Evolutionary conservation across 2,797 vertebrate species (phyloP).

Genomic region (Lophura swinhoii): DNA sequence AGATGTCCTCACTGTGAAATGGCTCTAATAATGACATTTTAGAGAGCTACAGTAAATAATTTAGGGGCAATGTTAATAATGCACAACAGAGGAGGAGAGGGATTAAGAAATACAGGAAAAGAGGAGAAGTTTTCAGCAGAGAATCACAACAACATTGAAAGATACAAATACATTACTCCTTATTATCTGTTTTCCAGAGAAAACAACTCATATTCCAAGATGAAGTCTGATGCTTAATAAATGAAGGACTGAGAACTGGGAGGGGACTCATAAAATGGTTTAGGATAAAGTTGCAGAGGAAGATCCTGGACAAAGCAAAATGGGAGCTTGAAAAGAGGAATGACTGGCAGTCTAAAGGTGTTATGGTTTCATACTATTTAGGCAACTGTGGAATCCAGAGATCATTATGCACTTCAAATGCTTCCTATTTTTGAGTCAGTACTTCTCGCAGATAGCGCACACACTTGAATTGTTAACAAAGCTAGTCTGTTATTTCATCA

Average conservation of each 20-base stretch:
- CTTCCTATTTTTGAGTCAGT: neutral
- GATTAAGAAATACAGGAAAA: conserved; percentile 43
- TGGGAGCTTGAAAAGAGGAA: neutral
- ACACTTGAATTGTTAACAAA: neutral
- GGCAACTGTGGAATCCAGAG: neutral
- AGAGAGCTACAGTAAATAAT: conserved; percentile 58
- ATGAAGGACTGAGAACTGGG: neutral
- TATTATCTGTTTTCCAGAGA: neutral
- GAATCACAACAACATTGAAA: conserved; percentile 6
- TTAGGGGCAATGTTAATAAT: conserved; percentile 45
- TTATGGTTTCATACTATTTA: neutral
- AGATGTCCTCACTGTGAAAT: neutral
- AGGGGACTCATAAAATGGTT: neutral
- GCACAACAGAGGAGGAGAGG: conserved; percentile 39
- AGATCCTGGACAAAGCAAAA: neutral
- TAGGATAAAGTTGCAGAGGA: neutral
- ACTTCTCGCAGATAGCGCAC: neutral
- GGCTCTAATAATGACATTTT: conserved; percentile 41
- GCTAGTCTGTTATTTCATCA: neutral
- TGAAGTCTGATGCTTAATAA: neutral
- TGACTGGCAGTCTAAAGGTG: neutral
- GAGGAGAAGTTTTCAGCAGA: conserved; percentile 43
- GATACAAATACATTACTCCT: neutral
- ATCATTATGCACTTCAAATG: neutral
- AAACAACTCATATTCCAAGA: neutral